Evolutionary conservation across 2,888 invertebrate species (phyloP), one percentile per base, ranked within the genome.

Genomic region (Podabrus alpinus): DNA sequence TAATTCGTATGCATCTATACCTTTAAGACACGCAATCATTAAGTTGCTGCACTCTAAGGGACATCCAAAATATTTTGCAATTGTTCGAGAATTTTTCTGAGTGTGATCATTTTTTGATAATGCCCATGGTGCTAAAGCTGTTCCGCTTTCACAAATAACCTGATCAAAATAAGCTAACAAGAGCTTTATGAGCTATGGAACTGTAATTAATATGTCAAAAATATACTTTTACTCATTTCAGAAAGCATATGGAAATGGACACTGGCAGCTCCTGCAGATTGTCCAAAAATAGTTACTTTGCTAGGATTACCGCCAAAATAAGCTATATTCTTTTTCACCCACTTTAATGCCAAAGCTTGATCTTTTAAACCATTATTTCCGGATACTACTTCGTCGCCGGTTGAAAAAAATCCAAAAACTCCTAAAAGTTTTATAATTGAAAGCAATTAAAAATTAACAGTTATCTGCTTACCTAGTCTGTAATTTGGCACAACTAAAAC

Each of bases 401-500:
- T 45, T 7, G 45, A 66, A 21, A 15, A 21, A 7, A 21, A 66
- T 66, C 15, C 17, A 0, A 66, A 66, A 2, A 66, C 66, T 1
- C 17, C 24, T 21, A 25, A 67, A 67, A 25, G 3, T 45, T 45
- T 67, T 29, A 9, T 15, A 11, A 25, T 29, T 10, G 9, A 29
- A 15, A 67, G 1, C 3, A 15, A 15, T 3, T 29, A 11, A 9
- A 9, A 67, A 16, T 0, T 13, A 11, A n/a, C 15, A 10, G 13
- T 68, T 45, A 59, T 15, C 9, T 15, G 25, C 84, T 79, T 83
- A 87, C 92, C 92, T 79, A 93, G 88, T 86, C 94, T 90, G 82
- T 92, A 94, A 83, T 94, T 94, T 0, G 91, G 89, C 4, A 91
- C 90, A 0, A 94, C 93, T 13, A 93, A 88, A 9, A 94, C 85